Percentiles rank a stretch among this genome's conserved stretches.
Conservation (phyloP, 2,797 vertebrate species). For the Bothrops alternatus region DNA sequence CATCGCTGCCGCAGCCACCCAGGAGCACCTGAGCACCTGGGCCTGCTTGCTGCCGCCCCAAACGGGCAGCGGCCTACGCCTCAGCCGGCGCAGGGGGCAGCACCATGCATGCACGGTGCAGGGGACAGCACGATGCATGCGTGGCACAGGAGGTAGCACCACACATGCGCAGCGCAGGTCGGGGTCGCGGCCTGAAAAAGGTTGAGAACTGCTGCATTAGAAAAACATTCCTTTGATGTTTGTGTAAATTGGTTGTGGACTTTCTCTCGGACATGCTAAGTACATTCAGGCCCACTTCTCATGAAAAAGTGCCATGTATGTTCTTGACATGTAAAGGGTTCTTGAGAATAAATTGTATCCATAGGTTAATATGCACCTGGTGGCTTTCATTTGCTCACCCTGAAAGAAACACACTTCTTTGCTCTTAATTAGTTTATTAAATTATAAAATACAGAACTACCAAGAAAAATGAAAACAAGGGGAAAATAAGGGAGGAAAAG, state of each 20-base stretch:
- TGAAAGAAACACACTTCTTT: neutral
- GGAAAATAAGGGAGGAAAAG: neutral
- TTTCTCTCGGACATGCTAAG: neutral
- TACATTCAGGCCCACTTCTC: neutral
- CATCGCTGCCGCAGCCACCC: too few species aligned
- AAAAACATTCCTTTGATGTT: neutral
- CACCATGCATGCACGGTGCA: too few species aligned
- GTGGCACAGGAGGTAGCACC: too few species aligned
- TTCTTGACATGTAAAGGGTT: neutral
- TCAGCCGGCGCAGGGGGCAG: too few species aligned
- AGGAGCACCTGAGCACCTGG: too few species aligned
- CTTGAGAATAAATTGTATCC: neutral
- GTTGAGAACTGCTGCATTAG: neutral
- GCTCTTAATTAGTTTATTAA: neutral
- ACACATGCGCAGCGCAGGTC: too few species aligned
- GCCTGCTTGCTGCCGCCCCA: too few species aligned
- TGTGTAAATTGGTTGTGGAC: neutral
- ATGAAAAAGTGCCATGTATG: neutral
- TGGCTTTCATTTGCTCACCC: neutral
- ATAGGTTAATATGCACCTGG: neutral
- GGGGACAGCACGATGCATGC: too few species aligned
- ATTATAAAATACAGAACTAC: neutral
- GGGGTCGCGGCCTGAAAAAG: too few species aligned
- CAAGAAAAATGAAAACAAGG: neutral
- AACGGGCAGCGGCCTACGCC: too few species aligned